Evolutionary conservation across 2,888 invertebrate genomes (phyloP).

Genomic region (Oscheius sp.): DNA sequence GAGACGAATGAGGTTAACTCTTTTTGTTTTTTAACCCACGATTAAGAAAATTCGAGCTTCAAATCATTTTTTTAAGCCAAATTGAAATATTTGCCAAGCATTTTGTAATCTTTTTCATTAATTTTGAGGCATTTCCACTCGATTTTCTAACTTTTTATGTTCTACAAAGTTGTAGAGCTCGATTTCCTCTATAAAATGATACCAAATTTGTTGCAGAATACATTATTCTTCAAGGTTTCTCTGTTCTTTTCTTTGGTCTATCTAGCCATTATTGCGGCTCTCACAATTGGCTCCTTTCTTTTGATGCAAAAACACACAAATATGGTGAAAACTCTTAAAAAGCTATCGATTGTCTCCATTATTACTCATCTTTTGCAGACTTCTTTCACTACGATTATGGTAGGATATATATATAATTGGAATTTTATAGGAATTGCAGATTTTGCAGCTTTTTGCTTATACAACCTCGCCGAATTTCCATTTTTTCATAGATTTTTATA

Average conservation of each 20-base stretch:
- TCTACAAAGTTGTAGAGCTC: no score
- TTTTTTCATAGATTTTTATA: background rate
- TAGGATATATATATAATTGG: no score
- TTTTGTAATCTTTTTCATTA: no score
- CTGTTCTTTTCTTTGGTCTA: background rate
- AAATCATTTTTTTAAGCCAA: no score
- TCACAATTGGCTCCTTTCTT: background rate
- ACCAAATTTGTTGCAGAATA: background rate
- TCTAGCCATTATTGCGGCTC: background rate
- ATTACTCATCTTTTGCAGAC: background rate
- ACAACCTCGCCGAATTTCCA: background rate
- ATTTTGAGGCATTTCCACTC: no score
- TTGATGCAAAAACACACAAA: background rate
- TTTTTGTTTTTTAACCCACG: no score
- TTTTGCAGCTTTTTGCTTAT: background rate
- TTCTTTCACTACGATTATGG: background rate
- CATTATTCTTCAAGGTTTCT: background rate
- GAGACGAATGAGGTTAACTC: no score
- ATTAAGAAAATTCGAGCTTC: no score
- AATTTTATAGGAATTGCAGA: no score
- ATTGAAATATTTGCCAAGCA: no score
- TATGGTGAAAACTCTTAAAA: background rate
- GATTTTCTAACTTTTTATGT: no score
- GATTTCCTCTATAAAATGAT: no score
- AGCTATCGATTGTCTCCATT: background rate